Conservation (phyloP, 2,888 invertebrate species). For the Mythimna albipuncta region DNA sequence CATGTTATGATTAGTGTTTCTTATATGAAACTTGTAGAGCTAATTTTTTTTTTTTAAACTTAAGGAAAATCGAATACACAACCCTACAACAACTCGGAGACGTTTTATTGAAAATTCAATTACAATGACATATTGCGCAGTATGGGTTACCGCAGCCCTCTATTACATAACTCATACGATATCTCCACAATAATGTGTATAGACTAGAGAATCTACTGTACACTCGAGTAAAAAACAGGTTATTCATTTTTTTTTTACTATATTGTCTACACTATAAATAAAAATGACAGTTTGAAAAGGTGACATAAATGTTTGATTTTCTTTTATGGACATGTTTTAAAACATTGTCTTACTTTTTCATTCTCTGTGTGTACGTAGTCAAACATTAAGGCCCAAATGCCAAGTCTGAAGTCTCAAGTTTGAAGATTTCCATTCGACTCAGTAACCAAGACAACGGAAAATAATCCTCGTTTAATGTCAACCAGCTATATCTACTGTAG, state of each 20-base stretch:
- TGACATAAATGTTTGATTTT: not conserved
- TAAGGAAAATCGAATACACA: constrained; percentile 16
- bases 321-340: too few species aligned
- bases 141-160: constrained; percentile 55
- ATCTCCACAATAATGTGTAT: not conserved
- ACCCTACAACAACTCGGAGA: constrained; percentile 39
- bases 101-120: constrained; percentile 65
- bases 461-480: too few species aligned
- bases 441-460: too few species aligned
- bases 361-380: not conserved
- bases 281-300: not conserved
- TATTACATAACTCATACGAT: constrained; percentile 60
- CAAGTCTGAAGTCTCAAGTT: too few species aligned
- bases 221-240: not conserved
- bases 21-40: too few species aligned
- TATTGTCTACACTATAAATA: not conserved
- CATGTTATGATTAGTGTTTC: too few species aligned
- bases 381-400: constrained; percentile 15
- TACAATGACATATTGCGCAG: constrained; percentile 67
- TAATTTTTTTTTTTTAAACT: too few species aligned
- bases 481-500: too few species aligned
- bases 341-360: too few species aligned
- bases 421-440: too few species aligned
- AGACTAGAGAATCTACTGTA: not conserved
- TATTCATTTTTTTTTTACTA: not conserved